Evolutionary conservation across 2,797 vertebrate genomes (phyloP).

Genomic region (Aeoliscus strigatus): DNA sequence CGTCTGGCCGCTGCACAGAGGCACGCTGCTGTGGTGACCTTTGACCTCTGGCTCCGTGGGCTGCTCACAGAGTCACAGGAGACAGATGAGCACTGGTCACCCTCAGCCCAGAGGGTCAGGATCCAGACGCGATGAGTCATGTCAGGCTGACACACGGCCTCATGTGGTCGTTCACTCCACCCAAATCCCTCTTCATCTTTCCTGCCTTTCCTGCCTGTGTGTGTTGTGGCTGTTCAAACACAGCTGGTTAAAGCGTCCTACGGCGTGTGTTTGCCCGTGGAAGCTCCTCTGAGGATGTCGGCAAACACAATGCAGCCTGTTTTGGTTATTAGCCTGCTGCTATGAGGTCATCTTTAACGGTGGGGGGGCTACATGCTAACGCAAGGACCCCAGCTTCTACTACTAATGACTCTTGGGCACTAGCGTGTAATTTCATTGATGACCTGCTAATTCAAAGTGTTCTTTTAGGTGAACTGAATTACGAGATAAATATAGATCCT

Average conservation of each 20-base stretch:
- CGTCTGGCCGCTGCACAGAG: too few relatives aligned
- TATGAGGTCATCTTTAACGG: conserved; percentile 31
- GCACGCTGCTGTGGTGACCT: conserved; percentile 14
- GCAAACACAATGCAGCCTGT: conserved; percentile 28
- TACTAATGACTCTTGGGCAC: too few relatives aligned
- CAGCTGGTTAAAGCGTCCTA: conserved; percentile 24
- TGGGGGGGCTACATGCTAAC: background rate
- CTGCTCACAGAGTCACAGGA: conserved; percentile 21
- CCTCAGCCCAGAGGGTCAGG: conserved; percentile 30
- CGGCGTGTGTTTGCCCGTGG: conserved; percentile 30
- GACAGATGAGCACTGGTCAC: conserved; percentile 41
- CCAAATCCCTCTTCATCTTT: conserved; percentile 14
- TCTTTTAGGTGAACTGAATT: too few relatives aligned
- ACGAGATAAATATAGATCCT: too few relatives aligned
- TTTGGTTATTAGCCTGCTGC: conserved; percentile 29
- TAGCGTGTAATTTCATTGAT: too few relatives aligned
- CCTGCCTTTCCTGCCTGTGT: background rate
- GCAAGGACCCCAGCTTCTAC: too few relatives aligned
- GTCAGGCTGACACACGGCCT: conserved; percentile 57
- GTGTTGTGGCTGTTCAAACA: conserved; percentile 24
- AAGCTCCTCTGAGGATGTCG: conserved; percentile 13
- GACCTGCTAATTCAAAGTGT: too few relatives aligned
- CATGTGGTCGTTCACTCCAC: conserved; percentile 68
- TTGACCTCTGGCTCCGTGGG: conserved; percentile 14
- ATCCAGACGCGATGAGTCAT: conserved; percentile 8